Conservation (phyloP, 1,140 invertebrate species). For the Globodera rostochiensis region DNA sequence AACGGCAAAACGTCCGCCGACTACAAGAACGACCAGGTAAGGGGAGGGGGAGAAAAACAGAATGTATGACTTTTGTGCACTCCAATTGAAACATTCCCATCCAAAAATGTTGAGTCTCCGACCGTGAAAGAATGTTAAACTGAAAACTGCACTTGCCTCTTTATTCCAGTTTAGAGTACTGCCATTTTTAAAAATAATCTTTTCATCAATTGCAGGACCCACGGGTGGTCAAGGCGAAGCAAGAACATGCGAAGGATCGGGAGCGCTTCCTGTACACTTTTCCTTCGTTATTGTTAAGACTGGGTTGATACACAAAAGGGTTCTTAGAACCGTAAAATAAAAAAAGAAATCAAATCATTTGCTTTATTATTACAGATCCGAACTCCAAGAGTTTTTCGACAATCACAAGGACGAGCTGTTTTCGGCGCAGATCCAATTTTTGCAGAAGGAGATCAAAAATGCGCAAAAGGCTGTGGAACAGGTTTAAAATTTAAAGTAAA, state of each 20-base stretch:
- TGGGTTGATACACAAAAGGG: too few relatives aligned
- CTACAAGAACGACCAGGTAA: neutral
- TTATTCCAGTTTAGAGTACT: too few relatives aligned
- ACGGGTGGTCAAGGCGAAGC: neutral
- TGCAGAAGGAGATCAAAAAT: slow-evolving; percentile 28
- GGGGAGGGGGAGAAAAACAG: too few relatives aligned
- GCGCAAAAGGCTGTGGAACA: neutral
- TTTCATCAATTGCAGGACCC: neutral
- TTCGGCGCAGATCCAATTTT: slow-evolving; percentile 10
- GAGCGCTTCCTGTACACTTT: neutral
- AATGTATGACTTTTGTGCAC: too few relatives aligned
- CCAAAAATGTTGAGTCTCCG: too few relatives aligned
- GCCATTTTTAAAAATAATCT: too few relatives aligned
- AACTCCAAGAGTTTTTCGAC: slow-evolving; percentile 17
- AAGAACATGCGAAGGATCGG: neutral
- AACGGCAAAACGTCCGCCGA: neutral
- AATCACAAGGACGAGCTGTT: slow-evolving; percentile 19
- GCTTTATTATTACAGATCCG: neutral
- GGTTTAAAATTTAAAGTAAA: neutral
- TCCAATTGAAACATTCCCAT: too few relatives aligned
- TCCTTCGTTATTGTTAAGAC: neutral
- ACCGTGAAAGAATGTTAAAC: too few relatives aligned
- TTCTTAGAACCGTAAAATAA: too few relatives aligned
- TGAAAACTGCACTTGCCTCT: too few relatives aligned
- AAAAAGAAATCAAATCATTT: too few relatives aligned